Evolutionary conservation across 2,113 vertebrate genomes (phyloP).

Genomic region (Zingel zingel): DNA sequence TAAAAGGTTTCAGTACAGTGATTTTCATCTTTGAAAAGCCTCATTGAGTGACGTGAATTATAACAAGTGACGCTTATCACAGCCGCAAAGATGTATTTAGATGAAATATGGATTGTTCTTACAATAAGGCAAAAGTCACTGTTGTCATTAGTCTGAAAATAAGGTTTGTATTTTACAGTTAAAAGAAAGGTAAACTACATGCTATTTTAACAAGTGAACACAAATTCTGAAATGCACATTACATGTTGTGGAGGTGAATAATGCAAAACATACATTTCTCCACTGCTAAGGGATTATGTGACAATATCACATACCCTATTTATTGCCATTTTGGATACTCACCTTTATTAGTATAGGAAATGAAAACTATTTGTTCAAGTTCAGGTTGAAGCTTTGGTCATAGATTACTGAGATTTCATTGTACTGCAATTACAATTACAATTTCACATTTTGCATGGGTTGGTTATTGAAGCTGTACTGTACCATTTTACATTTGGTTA

Average conservation of each 20-base stretch:
- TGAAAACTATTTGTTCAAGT: neutral
- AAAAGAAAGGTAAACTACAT: neutral
- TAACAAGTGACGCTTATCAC: neutral
- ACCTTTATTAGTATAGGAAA: neutral
- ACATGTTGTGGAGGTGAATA: neutral
- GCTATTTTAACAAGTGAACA: neutral
- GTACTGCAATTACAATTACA: neutral
- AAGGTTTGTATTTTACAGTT: neutral
- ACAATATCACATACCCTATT: neutral
- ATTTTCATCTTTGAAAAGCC: neutral
- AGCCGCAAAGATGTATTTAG: neutral
- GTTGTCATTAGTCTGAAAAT: neutral
- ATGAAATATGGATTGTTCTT: neutral
- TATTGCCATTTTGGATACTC: neutral
- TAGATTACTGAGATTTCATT: neutral
- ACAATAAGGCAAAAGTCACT: neutral
- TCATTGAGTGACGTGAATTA: neutral
- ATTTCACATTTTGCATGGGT: neutral
- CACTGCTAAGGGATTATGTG: neutral
- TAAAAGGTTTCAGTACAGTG: neutral
- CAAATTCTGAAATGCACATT: neutral
- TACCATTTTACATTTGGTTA: neutral
- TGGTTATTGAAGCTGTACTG: neutral
- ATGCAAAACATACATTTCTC: neutral
- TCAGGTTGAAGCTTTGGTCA: neutral